A percentile compares a stretch with the other conserved stretches of the same genome.
These are phyloP conservation scores for Aphelocoma californica DNA, from an alignment of 2,797 vertebrate species.

Conservation along the genomic window DNA sequence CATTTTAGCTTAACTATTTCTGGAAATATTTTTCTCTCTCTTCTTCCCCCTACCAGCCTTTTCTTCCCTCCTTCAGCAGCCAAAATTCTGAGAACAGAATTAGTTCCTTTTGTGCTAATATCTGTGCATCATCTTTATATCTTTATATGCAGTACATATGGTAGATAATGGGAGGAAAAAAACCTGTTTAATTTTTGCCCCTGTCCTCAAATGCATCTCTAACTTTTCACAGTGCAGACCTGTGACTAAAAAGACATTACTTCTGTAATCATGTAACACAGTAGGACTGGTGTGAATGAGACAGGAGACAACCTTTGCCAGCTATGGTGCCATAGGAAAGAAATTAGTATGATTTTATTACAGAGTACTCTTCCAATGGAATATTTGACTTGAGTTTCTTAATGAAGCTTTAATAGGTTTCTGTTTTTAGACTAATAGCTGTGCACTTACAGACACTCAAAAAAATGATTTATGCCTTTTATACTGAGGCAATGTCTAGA, in stretches of 20 bases:
- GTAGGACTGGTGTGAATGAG: not conserved
- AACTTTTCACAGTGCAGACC: not conserved
- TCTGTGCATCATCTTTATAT: not conserved
- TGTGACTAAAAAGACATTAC: not conserved
- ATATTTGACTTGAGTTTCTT: slow-evolving; percentile 7
- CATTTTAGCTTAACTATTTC: not conserved
- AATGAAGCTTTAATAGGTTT: slow-evolving; percentile 10
- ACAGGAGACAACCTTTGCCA: not conserved
- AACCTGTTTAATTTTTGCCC: not conserved
- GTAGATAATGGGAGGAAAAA: not conserved
- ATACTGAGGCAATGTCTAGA: not conserved
- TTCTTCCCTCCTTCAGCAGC: not conserved
- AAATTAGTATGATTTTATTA: not conserved
- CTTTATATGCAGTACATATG: not conserved
- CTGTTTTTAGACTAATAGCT: slow-evolving; percentile 9
- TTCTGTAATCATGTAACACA: not conserved
- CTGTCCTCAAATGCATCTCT: not conserved
- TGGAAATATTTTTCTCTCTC: not conserved
- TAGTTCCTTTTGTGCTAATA: not conserved
- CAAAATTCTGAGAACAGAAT: not conserved
- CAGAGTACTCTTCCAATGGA: not conserved
- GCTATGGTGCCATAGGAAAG: not conserved
- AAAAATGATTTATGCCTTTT: not conserved
- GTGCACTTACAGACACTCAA: not conserved
- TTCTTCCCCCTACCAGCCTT: not conserved